A percentile compares a stretch with the other conserved stretches of the same genome.
Conservation (phyloP, 2,888 invertebrate genomes). For the Oscheius onirici region DNA sequence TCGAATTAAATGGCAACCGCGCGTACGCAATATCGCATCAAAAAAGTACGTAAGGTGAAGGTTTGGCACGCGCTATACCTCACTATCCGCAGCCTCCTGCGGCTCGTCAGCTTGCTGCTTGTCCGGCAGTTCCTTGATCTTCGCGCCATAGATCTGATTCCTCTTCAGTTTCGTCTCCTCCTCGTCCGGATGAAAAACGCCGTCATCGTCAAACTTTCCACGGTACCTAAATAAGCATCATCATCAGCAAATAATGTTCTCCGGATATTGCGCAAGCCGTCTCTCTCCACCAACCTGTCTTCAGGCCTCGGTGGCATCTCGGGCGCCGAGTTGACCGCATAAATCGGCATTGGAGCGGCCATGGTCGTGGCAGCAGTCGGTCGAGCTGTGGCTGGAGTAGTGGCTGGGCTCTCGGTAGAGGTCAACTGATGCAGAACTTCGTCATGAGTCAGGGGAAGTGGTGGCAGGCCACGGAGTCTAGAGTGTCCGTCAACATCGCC, state of each 20-base stretch:
- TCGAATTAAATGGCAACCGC: too few relatives aligned
- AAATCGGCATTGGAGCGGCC: slow-evolving; percentile 10
- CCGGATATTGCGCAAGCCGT: slow-evolving; percentile 3
- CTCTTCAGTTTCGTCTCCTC: slow-evolving; percentile 25
- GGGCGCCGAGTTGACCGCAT: slow-evolving; percentile 26
- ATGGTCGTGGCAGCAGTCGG: slow-evolving; percentile 21
- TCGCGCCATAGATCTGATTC: slow-evolving; percentile 27
- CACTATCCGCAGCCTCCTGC: background rate
- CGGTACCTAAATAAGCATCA: slow-evolving; percentile 8
- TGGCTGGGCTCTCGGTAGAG: slow-evolving; percentile 9
- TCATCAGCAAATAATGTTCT: background rate
- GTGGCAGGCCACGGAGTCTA: slow-evolving; percentile 20
- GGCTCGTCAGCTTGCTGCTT: slow-evolving; percentile 6
- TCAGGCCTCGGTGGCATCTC: slow-evolving; percentile 34
- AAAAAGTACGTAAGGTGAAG: too few relatives aligned
- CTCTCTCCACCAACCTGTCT: slow-evolving; percentile 13
- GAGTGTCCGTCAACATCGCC: slow-evolving; percentile 18
- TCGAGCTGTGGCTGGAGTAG: slow-evolving; percentile 23
- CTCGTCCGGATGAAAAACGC: slow-evolving; percentile 25
- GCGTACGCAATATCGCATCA: too few relatives aligned
- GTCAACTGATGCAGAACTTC: slow-evolving; percentile 30
- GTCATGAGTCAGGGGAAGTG: slow-evolving; percentile 28
- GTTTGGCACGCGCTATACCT: too few relatives aligned
- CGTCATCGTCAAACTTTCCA: slow-evolving; percentile 31
- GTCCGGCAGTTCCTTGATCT: slow-evolving; percentile 22